Evolutionary conservation across 2,113 vertebrate species (phyloP), one percentile per base, ranked within the genome.

Genomic region (Seriola rivoliana): DNA sequence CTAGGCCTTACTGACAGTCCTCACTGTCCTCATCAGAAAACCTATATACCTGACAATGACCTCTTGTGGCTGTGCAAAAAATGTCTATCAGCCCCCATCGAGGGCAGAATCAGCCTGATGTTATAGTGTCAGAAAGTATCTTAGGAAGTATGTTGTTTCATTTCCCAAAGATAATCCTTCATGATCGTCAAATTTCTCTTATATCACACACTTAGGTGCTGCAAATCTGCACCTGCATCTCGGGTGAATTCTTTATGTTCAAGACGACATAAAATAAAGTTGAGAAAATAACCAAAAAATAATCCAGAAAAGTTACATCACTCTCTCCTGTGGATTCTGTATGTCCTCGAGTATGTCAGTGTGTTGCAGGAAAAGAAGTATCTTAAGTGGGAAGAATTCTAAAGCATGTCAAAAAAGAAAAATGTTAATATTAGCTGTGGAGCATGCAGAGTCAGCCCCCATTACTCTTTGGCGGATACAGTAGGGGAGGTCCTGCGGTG

Each of bases 401-500:
- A 78, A 77, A 81, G 81, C 66, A 42, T 68, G 88, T 90, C 90
- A 86, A 40, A 67, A 72, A 82, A 90, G 88, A 93, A 83, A 90
- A 93, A 92, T 92, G 89, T 86, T 80, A 86, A 89, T 79, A 85
- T 87, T 88, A 85, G 78, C 82, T 29, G 73, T 42, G 79, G 88
- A 89, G 83, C 90, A 81, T 70, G 85, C 73, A 78, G 88, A 90
- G 85, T 85, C 85, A 80, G 85, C 81, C 86, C 85, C 86, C 89
- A 91, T 93, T 91, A 94, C 71, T 93, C 86, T 88, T 90, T 71
- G 84, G 68, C 50, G 64, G 78, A 74, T 83, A 80, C 83, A 80
- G 81, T 85, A 84, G 71, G 90, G 92, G 90, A 89, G 95, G 92
- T 93, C 95, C 88, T 78, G 81, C 52, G 19, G 75, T 64, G 79